Base-by-base conservation (phyloP, 2,113 vertebrate genomes). In the Mobula birostris region DNA sequence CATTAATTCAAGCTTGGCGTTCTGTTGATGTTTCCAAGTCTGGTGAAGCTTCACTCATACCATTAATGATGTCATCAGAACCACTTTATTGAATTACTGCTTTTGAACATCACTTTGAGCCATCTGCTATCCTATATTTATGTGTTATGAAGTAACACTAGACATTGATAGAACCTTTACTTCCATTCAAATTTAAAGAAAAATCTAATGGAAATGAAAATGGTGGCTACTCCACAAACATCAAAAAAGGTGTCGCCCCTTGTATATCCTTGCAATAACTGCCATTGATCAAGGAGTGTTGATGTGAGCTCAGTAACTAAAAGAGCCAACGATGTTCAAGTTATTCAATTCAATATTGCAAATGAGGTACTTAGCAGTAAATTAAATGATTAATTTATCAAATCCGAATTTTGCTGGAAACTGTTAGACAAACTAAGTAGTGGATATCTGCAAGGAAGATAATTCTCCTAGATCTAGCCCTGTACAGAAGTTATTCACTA, bases 1-100 rank as follows among this genome's bases (percentile, higher is more conserved):
- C 61, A 90, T 61, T 90, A 90, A 90, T 90, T 90, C 66, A 90
- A 90, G 85, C 85, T 90, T 90, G 85, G 85, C 61, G 85, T 90
- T 90, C 85, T 90, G 85, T 90, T 90, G 85, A 90, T n/a, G 61
- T 90, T 90, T 68, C 63, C 85, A 90, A 90, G 85, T 66, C 85
- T 68, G 85, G 61, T 68, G 7, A 63, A 90, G 85, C 85, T 90
- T 66, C 85, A 90, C 61, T 66, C 85, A 32, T 66, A n/a, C 61
- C 14, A 68, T 90, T 66, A 90, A 90, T 90, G 85, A 61, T 58
- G n/a, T 90, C 85, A 66, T 90, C 85, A 90, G 85, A 66, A 90
- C 61, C 85, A 90, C 61, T 90, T 90, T 66, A 90, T 90, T 90
- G 61, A 90, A 90, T 90, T 66, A 90, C 85, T 68, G 85, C 61